Evolutionary conservation across 2,113 vertebrate species (phyloP), one percentile per base, ranked within the genome.

Genomic region (Dasypus novemcinctus): DNA sequence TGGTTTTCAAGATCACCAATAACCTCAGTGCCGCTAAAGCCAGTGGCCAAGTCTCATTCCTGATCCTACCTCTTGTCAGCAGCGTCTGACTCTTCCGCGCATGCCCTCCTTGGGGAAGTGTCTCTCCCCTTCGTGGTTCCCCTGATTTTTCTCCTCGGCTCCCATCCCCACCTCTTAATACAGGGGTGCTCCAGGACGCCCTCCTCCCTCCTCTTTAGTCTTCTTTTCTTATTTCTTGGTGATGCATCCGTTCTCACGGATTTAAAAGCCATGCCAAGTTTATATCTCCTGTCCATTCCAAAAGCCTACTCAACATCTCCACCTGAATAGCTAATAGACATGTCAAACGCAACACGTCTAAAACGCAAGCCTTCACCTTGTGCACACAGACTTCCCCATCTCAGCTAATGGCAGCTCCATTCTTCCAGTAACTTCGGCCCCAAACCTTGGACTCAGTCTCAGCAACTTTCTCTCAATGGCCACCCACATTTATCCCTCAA

Each of bases 221-320:
- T 71, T 21, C 15, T 80, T 68, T 79, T 29, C 36, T 75, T 12
- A 38, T 41, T 89, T 27, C 36, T 87, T 27, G 21, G 23, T 52
- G 3, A 5, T 6, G n/a, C n/a, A 25, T 13, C 52, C 27, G n/a
- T 49, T 54, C 41, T 76, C 54, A 38, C 43, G 61, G 64, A 69
- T 83, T 91, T 83, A 66, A 87, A 83, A 87, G 23, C 57, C 23
- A 20, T 14, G 64, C 25, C 18, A 41, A 8, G 74, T 71, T 81
- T 81, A 3, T 54, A 43, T 12, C 41, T 57, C 54, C 13, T 13
- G 72, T 27, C 38, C 61, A 10, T 52, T 25, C 36, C 33, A 72
- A 78, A 79, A 14, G 5, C n/a, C n/a, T 31, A 52, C 49, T n/a
- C 21, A 6, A 21, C 7, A 8, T 68, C n/a, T 83, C n/a, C 59